Conservation (phyloP, 2,888 invertebrate species). For the Rhagium mordax region DNA sequence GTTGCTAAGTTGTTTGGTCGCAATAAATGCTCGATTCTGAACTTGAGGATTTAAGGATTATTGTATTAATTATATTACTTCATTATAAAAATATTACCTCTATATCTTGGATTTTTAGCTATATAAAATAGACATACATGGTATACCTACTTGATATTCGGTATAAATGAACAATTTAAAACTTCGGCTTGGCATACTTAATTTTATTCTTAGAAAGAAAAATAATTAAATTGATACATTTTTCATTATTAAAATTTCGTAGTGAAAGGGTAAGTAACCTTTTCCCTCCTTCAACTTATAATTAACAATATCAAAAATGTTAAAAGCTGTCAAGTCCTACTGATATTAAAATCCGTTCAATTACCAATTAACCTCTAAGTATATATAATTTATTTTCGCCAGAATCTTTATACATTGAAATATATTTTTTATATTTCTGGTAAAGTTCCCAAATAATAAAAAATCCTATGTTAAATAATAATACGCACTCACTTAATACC, state of each 20-base stretch:
- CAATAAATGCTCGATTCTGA: too few species aligned
- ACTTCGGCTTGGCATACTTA: not conserved
- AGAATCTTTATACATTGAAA: not conserved
- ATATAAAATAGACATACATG: too few species aligned
- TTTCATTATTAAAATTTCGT: not conserved
- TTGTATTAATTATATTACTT: too few species aligned
- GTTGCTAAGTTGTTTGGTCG: too few species aligned
- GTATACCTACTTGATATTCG: too few species aligned
- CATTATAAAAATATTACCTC: too few species aligned
- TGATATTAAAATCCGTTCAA: not conserved
- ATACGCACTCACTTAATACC: not conserved
- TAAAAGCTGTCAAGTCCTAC: not conserved
- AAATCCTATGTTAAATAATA: constrained; percentile 1
- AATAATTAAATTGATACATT: not conserved
- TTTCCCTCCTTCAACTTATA: not conserved
- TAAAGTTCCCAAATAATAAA: not conserved
- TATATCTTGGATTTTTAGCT: too few species aligned
- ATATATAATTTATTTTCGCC: not conserved
- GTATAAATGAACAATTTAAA: not conserved
- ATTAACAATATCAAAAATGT: not conserved
- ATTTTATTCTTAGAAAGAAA: not conserved
- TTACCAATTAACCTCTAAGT: not conserved
- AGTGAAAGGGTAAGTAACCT: constrained; percentile 1
- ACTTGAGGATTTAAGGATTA: too few species aligned
- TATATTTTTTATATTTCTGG: not conserved